A percentile compares a stretch with the other conserved stretches of the same genome.
phyloP scores from a whole-genome alignment of 2,888 invertebrate species.

The Latrodectus hesperus region DNA sequence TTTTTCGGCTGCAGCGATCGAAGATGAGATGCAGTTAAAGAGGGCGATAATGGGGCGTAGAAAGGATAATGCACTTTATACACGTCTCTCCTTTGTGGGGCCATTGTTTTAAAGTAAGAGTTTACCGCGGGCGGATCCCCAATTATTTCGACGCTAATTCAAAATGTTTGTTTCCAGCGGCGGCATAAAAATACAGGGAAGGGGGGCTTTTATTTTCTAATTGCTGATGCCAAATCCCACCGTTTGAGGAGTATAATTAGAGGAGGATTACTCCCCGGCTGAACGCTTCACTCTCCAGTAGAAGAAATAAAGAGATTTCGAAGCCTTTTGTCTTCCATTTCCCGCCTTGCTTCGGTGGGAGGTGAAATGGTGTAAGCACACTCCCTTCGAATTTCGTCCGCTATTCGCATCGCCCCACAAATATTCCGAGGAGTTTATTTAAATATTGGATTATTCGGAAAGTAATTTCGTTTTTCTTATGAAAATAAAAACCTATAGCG shows the following conservation, averaged over 20 bases:
- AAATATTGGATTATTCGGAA: background rate
- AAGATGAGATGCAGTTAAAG: background rate
- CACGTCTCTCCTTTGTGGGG: slow-evolving; percentile 32
- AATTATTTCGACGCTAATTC: slow-evolving; percentile 63
- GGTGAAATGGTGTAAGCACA: background rate
- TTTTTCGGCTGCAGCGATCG: slow-evolving; percentile 7
- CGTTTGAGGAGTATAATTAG: slow-evolving; percentile 50
- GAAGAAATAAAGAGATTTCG: slow-evolving; percentile 41
- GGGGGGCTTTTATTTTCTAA: slow-evolving; percentile 58
- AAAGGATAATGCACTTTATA: slow-evolving; percentile 52
- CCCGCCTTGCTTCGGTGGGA: background rate
- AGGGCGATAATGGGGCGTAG: slow-evolving; percentile 54
- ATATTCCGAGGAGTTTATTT: too few relatives aligned
- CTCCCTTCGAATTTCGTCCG: too few relatives aligned
- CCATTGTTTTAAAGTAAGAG: slow-evolving; percentile 57
- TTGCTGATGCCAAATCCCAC: slow-evolving; percentile 43
- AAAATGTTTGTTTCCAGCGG: slow-evolving; percentile 62
- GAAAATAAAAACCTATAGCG: background rate
- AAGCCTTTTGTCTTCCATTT: slow-evolving; percentile 30
- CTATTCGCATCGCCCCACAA: too few relatives aligned
- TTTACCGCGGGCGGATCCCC: slow-evolving; percentile 45
- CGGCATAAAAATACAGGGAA: background rate
- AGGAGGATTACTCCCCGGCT: slow-evolving; percentile 19
- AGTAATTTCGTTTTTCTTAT: background rate
- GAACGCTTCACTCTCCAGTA: slow-evolving; percentile 33